Evolutionary conservation across 2,888 invertebrate genomes (phyloP), one percentile per base, ranked within the genome.

Genomic region (Sarcophaga rosellei): DNA sequence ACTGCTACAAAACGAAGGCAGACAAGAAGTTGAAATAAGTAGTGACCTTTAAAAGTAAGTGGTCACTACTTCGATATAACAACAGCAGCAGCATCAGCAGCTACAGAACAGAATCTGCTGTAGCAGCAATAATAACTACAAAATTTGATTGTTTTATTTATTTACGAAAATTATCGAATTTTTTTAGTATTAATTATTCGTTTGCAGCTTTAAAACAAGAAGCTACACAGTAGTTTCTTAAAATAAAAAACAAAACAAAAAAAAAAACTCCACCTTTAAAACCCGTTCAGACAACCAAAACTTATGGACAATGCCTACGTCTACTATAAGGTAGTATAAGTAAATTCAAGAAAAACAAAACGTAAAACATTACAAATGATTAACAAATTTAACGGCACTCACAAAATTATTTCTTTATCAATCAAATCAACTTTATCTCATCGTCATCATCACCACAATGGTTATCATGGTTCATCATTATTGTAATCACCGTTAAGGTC

Each of bases 251-350:
- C 0, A 35, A 8, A 35, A 35, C 3, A 5, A 35, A 35, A 17
- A 1, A 53, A 21, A 45, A 47, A 21, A 20, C 53, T 23, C 35
- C 70, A 57, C 47, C 65, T 53, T 70, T 63, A 53, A 76, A 45
- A 63, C 68, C 47, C 53, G 12, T 53, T 53, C 53, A 12, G 53
- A 15, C 61, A 86, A 82, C 75, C 78, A 65, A 87, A 89, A 92
- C 92, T 91, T 92, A 92, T 92, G 92, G 92, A 92, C 93, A 93
- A 92, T 92, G 92, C 93, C 90, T 92, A 92, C 91, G 93, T 92
- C 90, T 92, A 92, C 92, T 92, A 92, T 91, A 92, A 92, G 92
- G 92, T 92, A 92, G 88, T 89, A 88, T 85, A 25, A 68, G 75
- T 69, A 77, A 62, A 70, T 44, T 72, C 61, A 72, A 75, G 70